phyloP scores from a whole-genome alignment of 2,888 invertebrate species.

The Drosophila fulvimacula region DNA sequence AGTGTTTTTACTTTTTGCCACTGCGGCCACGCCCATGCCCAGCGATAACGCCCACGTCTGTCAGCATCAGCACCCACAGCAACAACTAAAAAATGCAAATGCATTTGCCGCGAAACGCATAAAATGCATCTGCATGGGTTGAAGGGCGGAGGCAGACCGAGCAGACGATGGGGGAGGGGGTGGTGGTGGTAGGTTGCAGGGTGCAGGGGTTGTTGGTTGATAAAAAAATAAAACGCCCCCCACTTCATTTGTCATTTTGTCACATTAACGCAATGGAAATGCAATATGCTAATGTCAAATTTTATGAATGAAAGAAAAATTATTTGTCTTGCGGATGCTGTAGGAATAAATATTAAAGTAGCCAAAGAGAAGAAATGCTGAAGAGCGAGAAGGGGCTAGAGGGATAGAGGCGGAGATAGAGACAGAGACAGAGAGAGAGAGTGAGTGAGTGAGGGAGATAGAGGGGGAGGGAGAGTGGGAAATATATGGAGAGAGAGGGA shows the following conservation, averaged over 20 bases:
- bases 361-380: background rate
- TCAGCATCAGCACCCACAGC: slow-evolving; percentile 36
- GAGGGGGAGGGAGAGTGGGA: background rate
- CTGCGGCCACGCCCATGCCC: slow-evolving; percentile 27
- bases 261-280: slow-evolving; percentile 83
- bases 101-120: slow-evolving; percentile 72
- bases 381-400: background rate
- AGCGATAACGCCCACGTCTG: slow-evolving; percentile 14
- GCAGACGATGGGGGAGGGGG: too few species aligned
- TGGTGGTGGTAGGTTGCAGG: too few species aligned
- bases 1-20: slow-evolving; percentile 73
- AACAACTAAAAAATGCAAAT: slow-evolving; percentile 63
- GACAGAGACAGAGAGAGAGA: background rate
- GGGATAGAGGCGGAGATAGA: too few species aligned
- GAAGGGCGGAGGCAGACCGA: background rate
- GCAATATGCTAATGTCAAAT: slow-evolving; percentile 80
- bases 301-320: slow-evolving; percentile 73
- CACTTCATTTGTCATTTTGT: slow-evolving; percentile 83
- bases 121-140: slow-evolving; percentile 52
- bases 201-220: background rate
- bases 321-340: slow-evolving; percentile 62
- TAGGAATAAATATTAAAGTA: slow-evolving; percentile 58
- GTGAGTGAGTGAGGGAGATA: background rate
- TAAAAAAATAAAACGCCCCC: slow-evolving; percentile 17
- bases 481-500: background rate